Evolutionary conservation across 2,888 invertebrate genomes (phyloP).

Genomic region (Phalangium opilio): DNA sequence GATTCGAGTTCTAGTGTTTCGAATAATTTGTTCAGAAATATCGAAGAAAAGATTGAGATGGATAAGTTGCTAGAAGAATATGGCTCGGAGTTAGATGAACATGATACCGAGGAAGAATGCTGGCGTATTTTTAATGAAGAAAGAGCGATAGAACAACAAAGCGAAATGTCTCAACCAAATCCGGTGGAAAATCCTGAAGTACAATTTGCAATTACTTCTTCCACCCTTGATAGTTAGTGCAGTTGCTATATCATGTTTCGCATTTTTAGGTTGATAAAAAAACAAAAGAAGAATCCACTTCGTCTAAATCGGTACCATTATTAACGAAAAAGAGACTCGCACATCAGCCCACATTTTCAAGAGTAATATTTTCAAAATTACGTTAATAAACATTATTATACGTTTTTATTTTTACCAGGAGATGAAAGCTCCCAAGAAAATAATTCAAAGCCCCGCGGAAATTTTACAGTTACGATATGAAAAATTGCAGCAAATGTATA

Average conservation of each 20-base stretch:
- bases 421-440: too few relatives aligned
- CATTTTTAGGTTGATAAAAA: too few relatives aligned
- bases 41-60: too few relatives aligned
- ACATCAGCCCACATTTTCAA: background rate
- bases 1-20: too few relatives aligned
- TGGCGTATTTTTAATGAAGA: constrained; percentile 71
- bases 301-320: background rate
- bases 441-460: constrained; percentile 23
- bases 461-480: constrained; percentile 30
- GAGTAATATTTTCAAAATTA: background rate
- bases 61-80: too few relatives aligned
- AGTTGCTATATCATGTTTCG: too few relatives aligned
- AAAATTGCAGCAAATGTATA: constrained; percentile 24
- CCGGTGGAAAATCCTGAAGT: too few relatives aligned
- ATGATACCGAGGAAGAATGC: constrained; percentile 63
- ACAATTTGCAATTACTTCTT: too few relatives aligned
- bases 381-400: too few relatives aligned
- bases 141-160: constrained; percentile 23
- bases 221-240: too few relatives aligned
- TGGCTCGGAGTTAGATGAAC: constrained; percentile 39
- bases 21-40: too few relatives aligned
- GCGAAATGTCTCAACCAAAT: background rate
- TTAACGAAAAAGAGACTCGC: background rate
- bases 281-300: too few relatives aligned
- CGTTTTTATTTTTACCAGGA: background rate